These are phyloP conservation scores for Natator depressus DNA, from an alignment of 2,113 vertebrate species.

Conservation along the genomic window DNA sequence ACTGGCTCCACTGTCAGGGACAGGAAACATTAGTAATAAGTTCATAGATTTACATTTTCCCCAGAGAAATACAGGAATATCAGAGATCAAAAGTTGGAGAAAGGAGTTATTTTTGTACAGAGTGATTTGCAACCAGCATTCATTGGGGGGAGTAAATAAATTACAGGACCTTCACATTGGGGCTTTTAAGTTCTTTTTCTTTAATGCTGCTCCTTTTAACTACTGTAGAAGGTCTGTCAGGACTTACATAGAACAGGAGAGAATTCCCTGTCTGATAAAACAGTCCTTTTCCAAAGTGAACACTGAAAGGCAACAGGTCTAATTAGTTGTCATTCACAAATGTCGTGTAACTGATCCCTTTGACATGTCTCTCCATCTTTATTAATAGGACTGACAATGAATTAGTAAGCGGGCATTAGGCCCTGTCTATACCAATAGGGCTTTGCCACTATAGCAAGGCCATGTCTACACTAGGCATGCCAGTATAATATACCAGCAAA, in stretches of 20 bases:
- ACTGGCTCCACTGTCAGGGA: constrained; percentile 82
- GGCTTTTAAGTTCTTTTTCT: constrained; percentile 67
- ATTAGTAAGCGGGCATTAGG: not conserved
- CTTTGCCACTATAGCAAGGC: not conserved
- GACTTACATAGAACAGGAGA: constrained; percentile 25
- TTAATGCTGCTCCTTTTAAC: constrained; percentile 48
- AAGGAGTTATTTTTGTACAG: constrained; percentile 78
- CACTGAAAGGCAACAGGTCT: not conserved
- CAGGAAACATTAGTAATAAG: constrained; percentile 84
- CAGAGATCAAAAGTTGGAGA: constrained; percentile 78
- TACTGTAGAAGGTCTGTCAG: constrained; percentile 54
- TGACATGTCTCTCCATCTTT: not conserved
- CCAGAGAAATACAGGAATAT: constrained; percentile 78
- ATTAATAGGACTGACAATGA: not conserved
- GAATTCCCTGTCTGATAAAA: not conserved
- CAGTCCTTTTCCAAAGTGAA: not conserved
- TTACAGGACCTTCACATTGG: constrained; percentile 62
- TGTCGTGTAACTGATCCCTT: fast-evolving
- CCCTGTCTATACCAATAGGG: not conserved
- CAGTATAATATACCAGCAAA: not conserved
- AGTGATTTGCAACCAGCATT: constrained; percentile 77
- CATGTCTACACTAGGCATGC: not conserved
- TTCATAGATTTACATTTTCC: constrained; percentile 82
- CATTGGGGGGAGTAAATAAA: constrained; percentile 74
- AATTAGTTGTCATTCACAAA: fast-evolving